Evolutionary conservation across 2,113 vertebrate genomes (phyloP).

Genomic region (Polyodon spathula): DNA sequence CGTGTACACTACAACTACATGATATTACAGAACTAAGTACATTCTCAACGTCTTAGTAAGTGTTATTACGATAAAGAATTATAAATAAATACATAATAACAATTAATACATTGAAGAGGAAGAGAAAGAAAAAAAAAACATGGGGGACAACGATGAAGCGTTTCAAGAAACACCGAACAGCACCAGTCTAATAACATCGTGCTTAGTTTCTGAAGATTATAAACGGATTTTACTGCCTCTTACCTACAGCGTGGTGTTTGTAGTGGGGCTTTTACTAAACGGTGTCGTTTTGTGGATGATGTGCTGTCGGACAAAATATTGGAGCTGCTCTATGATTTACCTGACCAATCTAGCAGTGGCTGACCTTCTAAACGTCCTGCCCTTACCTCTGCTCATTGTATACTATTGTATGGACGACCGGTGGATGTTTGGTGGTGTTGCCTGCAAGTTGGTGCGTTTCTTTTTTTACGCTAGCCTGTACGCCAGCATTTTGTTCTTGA

Average conservation of each 20-base stretch:
- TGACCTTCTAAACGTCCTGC: constrained; percentile 40
- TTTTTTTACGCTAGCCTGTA: constrained; percentile 46
- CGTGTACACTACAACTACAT: no score
- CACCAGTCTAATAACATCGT: constrained; percentile 13
- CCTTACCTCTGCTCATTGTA: constrained; percentile 43
- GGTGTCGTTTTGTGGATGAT: constrained; percentile 30
- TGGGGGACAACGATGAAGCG: no score
- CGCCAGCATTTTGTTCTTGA: constrained; percentile 44
- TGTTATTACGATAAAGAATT: no score
- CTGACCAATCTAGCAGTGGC: constrained; percentile 44
- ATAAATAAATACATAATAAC: no score
- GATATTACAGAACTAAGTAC: no score
- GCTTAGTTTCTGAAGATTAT: constrained; percentile 32
- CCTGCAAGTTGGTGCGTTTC: constrained; percentile 40
- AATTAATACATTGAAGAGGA: no score
- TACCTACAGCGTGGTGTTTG: constrained; percentile 38
- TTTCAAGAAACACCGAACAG: no score
- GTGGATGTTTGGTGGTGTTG: constrained; percentile 40
- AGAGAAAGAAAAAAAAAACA: no score
- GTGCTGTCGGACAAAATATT: constrained; percentile 20
- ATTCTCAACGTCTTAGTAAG: no score
- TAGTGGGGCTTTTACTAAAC: constrained; percentile 44
- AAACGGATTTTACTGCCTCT: constrained; percentile 36
- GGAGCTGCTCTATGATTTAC: constrained; percentile 39
- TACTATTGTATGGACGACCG: constrained; percentile 30